Evolutionary conservation across 2,797 vertebrate genomes (phyloP), one percentile per base, ranked within the genome.

Genomic region (Danionella dracula): DNA sequence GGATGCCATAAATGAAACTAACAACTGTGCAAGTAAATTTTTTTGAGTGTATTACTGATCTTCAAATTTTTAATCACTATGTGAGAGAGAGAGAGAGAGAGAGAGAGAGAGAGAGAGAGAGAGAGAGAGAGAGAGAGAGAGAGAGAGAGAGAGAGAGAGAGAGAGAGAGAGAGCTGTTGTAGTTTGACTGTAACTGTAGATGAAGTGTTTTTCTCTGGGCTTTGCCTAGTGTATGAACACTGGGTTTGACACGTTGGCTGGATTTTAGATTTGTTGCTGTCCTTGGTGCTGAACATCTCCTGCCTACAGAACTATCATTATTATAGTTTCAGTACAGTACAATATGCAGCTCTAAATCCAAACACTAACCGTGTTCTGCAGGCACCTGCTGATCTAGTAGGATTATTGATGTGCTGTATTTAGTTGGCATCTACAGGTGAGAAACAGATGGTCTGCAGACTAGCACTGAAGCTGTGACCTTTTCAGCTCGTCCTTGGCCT

Each of bases 201-300:
- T 38, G 8, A 46, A 37, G 32, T 50, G 13, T 23, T 60, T 32
- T 58, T 59, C 49, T 15, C 35, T 50, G 9, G 13, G 8, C 34
- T 53, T 53, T 60, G 41, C 2, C 20, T 66, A 31, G 46, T 66
- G 13, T 38, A 63, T 63, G 35, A 13, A 31, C 51, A 41, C 35
- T 32, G 1, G 10, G 11, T 38, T 29, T n/a, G 45, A 53, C 46
- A 62, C 20, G 37, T 17, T 29, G 4, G 2, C 4, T 4, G 27
- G 19, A 9, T 2, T 37, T 13, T 5, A 19, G 27, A 13, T 34
- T 23, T 23, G 29, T 55, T 1, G 5, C 56, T 68, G 55, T 68
- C 56, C 29, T 4, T 51, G 66, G 56, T 60, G 13, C 46, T 68
- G 46, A 60, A 46, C 27, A 4, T 10, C 29, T 55, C 1, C 6